phyloP scores from a whole-genome alignment of 2,888 invertebrate genomes.

The Anorthoa munda region DNA sequence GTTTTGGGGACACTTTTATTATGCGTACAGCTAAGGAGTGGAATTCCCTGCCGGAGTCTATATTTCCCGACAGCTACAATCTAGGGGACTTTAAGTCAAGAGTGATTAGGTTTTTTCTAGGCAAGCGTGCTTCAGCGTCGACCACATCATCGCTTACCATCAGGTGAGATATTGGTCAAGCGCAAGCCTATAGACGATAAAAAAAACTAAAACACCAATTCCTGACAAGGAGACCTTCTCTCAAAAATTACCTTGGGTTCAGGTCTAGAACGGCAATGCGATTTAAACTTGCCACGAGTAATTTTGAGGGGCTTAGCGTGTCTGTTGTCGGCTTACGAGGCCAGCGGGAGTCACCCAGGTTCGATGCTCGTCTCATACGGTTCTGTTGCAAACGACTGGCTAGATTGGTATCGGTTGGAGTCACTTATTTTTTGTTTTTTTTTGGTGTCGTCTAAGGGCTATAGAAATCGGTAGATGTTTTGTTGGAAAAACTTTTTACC shows the following conservation, averaged over 20 bases:
- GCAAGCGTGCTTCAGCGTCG: too few species aligned
- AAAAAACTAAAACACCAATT: neutral
- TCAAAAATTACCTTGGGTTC: conserved; percentile 9
- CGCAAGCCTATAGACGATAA: too few species aligned
- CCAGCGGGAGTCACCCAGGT: conserved; percentile 51
- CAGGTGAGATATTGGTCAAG: too few species aligned
- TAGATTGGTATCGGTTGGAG: conserved; percentile 24
- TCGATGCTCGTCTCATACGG: conserved; percentile 52
- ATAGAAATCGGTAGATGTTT: neutral
- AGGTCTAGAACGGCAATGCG: conserved; percentile 52
- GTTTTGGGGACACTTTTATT: too few species aligned
- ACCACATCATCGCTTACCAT: too few species aligned
- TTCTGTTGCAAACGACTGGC: conserved; percentile 40
- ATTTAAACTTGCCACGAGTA: conserved; percentile 65
- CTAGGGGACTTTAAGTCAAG: too few species aligned
- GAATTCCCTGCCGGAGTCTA: too few species aligned
- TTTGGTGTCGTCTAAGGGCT: too few species aligned
- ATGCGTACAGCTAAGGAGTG: too few species aligned
- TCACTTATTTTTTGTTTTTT: conserved; percentile 7
- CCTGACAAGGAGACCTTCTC: neutral
- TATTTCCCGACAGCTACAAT: too few species aligned
- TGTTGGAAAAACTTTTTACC: too few species aligned
- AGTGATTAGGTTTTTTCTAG: too few species aligned
- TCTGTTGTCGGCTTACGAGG: conserved; percentile 61
- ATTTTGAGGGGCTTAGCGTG: conserved; percentile 63